Conservation (phyloP, 2,113 vertebrate genomes). For the Sylvia atricapilla region DNA sequence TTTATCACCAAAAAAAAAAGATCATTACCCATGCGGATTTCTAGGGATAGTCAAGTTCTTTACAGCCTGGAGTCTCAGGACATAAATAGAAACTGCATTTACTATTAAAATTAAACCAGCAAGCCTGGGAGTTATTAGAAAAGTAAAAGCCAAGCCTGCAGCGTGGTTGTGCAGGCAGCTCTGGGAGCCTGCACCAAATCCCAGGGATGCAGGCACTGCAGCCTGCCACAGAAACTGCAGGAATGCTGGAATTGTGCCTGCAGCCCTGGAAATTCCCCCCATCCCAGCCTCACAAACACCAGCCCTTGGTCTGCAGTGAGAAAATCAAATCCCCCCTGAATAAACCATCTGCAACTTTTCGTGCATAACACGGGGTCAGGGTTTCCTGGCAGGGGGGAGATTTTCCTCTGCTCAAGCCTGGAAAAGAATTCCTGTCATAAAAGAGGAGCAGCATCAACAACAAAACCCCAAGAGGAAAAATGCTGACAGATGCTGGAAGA, state of each 20-base stretch:
- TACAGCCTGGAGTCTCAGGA: neutral
- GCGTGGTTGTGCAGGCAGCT: neutral
- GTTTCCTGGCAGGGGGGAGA: neutral
- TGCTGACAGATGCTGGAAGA: neutral
- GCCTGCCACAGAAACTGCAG: neutral
- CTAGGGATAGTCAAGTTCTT: neutral
- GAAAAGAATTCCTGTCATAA: neutral
- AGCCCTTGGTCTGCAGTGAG: neutral
- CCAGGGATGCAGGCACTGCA: neutral
- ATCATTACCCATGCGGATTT: neutral
- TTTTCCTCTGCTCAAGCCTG: neutral
- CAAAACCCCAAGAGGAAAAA: neutral
- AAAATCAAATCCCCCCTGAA: neutral
- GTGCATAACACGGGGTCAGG: accelerated
- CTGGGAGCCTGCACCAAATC: neutral
- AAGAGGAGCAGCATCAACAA: neutral
- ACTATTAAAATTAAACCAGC: neutral
- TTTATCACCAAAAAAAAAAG: neutral
- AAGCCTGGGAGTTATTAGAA: neutral
- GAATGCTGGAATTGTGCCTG: neutral
- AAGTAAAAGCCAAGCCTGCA: neutral
- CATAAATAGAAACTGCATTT: neutral
- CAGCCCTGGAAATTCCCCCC: neutral
- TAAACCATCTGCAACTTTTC: neutral
- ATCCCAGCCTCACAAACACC: accelerated